Conservation (phyloP, 2,113 vertebrate genomes). For the Naja naja region DNA sequence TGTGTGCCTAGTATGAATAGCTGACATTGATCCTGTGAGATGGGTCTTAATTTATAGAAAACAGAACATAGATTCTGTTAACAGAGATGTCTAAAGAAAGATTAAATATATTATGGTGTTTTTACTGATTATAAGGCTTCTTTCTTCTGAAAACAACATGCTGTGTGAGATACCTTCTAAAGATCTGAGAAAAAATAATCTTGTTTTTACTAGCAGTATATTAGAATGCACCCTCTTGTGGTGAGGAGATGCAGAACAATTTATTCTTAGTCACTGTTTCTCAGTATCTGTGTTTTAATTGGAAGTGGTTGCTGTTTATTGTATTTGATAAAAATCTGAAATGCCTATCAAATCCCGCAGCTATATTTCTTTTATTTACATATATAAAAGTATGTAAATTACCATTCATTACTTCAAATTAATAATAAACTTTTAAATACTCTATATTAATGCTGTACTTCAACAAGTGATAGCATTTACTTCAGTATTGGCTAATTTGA, state of each 20-base stretch:
- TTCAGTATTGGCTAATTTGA: neutral
- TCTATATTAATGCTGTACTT: neutral
- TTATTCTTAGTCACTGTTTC: neutral
- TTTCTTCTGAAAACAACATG: neutral
- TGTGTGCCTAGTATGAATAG: neutral
- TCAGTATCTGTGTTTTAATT: neutral
- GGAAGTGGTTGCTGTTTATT: neutral
- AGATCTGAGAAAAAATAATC: neutral
- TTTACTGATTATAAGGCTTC: accelerated
- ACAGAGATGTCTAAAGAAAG: neutral
- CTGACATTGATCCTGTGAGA: neutral
- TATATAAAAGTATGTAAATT: neutral
- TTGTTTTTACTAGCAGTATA: neutral
- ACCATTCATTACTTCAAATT: neutral
- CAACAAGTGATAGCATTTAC: neutral
- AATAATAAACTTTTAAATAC: neutral
- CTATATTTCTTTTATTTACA: neutral
- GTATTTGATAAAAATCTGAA: neutral
- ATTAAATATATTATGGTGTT: accelerated
- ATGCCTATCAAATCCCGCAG: neutral
- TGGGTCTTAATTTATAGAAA: neutral
- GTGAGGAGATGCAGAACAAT: slow-evolving; percentile 30
- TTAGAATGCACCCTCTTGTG: slow-evolving; percentile 63
- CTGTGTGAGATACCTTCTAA: accelerated
- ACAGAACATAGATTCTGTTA: neutral